A percentile compares a stretch with the other conserved stretches of the same genome.
Conservation (phyloP, 53 echinoderm and acorn worm species). For the Hippasteria phrygiana region DNA sequence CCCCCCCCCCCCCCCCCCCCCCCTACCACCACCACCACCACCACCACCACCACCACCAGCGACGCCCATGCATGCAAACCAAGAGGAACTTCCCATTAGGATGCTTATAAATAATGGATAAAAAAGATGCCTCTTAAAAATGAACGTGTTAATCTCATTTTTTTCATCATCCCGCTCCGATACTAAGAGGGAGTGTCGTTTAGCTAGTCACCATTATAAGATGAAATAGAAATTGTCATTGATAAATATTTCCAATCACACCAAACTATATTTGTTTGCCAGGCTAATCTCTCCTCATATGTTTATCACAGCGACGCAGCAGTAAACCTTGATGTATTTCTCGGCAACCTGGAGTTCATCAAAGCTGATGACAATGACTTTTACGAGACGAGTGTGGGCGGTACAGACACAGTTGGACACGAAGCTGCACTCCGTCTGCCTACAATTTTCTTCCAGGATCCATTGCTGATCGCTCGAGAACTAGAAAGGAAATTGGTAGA, state of each 20-base stretch:
- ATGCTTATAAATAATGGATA: too few relatives aligned
- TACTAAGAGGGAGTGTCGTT: too few relatives aligned
- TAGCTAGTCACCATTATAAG: too few relatives aligned
- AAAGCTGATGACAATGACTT: constrained; percentile 58
- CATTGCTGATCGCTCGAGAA: constrained; percentile 52
- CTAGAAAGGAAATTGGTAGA: constrained; percentile 35
- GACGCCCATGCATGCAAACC: too few relatives aligned
- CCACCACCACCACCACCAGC: too few relatives aligned
- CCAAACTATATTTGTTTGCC: not conserved
- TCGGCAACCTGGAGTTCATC: constrained; percentile 46
- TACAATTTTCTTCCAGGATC: constrained; percentile 53
- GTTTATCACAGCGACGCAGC: constrained; percentile 47
- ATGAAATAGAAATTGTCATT: too few relatives aligned
- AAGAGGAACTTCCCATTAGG: too few relatives aligned
- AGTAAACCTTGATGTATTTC: constrained; percentile 70
- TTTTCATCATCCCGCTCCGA: too few relatives aligned
- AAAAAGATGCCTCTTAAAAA: too few relatives aligned
- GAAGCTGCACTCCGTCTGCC: constrained; percentile 50
- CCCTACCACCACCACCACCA: too few relatives aligned
- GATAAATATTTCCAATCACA: not conserved
- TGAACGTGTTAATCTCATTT: too few relatives aligned
- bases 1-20: too few relatives aligned
- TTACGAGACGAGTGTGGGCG: constrained; percentile 50
- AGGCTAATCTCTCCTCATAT: not conserved
- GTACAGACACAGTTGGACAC: constrained; percentile 60